Base-by-base conservation (phyloP, 2,888 invertebrate genomes). In the Anaspis maculata region DNA sequence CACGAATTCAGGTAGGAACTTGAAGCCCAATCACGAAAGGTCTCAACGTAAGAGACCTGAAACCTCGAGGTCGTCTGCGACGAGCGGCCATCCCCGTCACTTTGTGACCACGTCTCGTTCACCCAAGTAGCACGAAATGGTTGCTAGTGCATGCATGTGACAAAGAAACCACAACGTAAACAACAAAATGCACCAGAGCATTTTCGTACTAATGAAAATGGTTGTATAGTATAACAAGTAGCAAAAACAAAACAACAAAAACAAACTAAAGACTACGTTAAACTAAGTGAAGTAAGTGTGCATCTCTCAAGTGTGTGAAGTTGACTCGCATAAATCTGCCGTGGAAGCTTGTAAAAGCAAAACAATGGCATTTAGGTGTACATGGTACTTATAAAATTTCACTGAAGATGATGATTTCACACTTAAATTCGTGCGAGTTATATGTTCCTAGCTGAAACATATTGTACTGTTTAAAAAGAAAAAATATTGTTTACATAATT, bases 121-220 rank as follows among this genome's bases (percentile, higher is more conserved):
- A 33, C 64, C 61, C 53, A 71, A 54, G 68, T 66, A 66, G 61
- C 60, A 55, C 41, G 41, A 32, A 23, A 24, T n/a, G 15, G 19
- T 19, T 19, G 19, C 19, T 19, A n/a, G n/a, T n/a, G n/a, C n/a
- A n/a, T n/a, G n/a, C n/a, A 9, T 19, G 19, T 19, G 19, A 19
- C 19, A 19, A n/a, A 25, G 12, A 39, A 40, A 41, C 42, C 40
- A 40, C 31, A 34, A 41, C 39, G 41, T n/a, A n/a, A n/a, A n/a
- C n/a, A n/a, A n/a, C n/a, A n/a, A n/a, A n/a, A n/a, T n/a, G n/a
- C n/a, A n/a, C n/a, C n/a, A n/a, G n/a, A n/a, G n/a, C n/a, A n/a
- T n/a, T n/a, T n/a, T n/a, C n/a, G n/a, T n/a, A n/a, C n/a, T n/a
- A n/a, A n/a, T n/a, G n/a, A n/a, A n/a, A n/a, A n/a, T n/a, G n/a